Evolutionary conservation across 2,113 vertebrate genomes (phyloP), one percentile per base, ranked within the genome.

Genomic region (Mesoclemmys tuberculata): DNA sequence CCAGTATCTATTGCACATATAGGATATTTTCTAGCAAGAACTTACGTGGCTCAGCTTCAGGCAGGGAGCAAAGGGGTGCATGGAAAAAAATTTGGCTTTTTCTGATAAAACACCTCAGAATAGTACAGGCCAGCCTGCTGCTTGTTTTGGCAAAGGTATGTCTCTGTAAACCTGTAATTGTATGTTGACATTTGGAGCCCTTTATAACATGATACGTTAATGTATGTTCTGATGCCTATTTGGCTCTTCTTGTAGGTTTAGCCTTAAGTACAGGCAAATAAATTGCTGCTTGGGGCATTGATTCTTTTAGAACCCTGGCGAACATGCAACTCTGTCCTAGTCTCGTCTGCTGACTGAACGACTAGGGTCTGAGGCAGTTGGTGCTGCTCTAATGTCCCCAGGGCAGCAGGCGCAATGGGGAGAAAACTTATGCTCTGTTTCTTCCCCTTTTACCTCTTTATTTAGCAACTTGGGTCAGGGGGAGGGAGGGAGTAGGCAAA

Each of bases 251-350:
- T 90, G 68, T 61, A 71, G 91, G 58, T 92, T 84, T 94, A 91
- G 88, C 86, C 68, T 89, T 80, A 93, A 92, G 79, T 92, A 87
- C 54, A 88, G 91, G 68, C n/a, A 90, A 94, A 95, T 93, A 78
- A 95, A 79, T 89, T 90, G 61, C 77, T 94, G 35, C 48, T 83
- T 93, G 88, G 89, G 86, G 88, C 91, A 26, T 71, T 74, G 3
- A 5, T 93, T 83, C 55, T 78, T 94, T 92, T 52, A 88, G 85
- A 84, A 51, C 93, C 35, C 85, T 81, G 88, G 86, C 82, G 91
- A 71, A 29, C 16, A 93, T 93, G 38, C 79, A 84, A 93, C 41
- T 48, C 81, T 90, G 48, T 90, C 71, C 77, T 80, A 13, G 26
- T 87, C 55, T 85, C 10, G 58, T 90, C 5, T 86, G 90, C 8